Percentiles rank a stretch among this genome's conserved stretches.
phyloP scores from a whole-genome alignment of 2,888 invertebrate species.

The Cheiracanthium punctorium region DNA sequence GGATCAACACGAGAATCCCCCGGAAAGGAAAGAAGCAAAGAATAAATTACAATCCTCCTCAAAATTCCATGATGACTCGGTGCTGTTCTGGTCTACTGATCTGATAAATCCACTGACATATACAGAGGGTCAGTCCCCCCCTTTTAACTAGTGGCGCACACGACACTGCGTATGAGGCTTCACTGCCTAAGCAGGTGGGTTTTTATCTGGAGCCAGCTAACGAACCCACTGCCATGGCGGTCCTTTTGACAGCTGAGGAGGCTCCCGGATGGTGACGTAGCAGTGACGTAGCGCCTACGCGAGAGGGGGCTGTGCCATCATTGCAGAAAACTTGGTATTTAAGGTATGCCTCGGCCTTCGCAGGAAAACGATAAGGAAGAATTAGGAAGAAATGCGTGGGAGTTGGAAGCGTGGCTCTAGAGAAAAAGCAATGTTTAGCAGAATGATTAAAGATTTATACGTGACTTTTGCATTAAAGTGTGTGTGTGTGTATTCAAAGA shows the following conservation, averaged over 20 bases:
- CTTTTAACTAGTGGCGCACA: conserved; percentile 9
- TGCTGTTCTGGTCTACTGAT: neutral
- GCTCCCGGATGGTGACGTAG: conserved; percentile 65
- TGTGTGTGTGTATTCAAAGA: no score
- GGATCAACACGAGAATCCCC: neutral
- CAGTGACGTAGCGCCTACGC: conserved; percentile 45
- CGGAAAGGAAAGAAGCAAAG: no score
- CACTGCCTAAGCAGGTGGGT: conserved; percentile 61
- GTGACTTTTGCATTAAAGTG: no score
- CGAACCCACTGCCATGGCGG: conserved; percentile 61
- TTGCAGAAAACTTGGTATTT: conserved; percentile 12
- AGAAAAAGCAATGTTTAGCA: no score
- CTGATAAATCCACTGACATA: neutral
- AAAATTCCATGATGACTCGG: conserved; percentile 9
- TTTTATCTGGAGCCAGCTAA: conserved; percentile 41
- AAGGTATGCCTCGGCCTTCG: neutral
- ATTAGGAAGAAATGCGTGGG: no score
- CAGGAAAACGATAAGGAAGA: neutral
- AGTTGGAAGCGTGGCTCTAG: no score
- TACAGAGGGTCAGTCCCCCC: neutral
- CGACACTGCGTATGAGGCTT: conserved; percentile 64
- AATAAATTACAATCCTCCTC: conserved; percentile 12
- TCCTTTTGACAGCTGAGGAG: conserved; percentile 66
- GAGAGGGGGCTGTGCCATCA: conserved; percentile 22
- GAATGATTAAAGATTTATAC: no score